A percentile compares a stretch with the other conserved stretches of the same genome.
phyloP scores from a whole-genome alignment of 2,888 invertebrate genomes.

The Glyphotaelius pellucidus region DNA sequence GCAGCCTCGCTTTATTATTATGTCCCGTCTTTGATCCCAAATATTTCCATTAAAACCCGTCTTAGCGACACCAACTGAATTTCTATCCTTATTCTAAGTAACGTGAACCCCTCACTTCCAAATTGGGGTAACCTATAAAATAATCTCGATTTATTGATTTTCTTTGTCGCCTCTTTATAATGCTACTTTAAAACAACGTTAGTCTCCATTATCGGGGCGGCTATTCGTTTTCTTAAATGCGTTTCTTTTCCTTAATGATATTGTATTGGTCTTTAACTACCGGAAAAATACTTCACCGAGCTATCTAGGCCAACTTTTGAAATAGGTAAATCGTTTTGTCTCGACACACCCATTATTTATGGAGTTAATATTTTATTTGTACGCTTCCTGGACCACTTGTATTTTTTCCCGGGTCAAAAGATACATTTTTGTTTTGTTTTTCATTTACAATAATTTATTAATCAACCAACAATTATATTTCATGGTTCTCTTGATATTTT shows the following conservation, averaged over 20 bases:
- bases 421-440: too few relatives aligned
- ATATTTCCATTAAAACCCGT: constrained; percentile 48
- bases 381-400: neutral
- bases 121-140: constrained; percentile 38
- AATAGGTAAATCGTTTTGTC: constrained; percentile 2
- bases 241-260: constrained; percentile 11
- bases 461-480: too few relatives aligned
- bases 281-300: neutral
- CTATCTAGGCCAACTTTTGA: neutral
- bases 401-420: too few relatives aligned
- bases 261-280: neutral
- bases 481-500: too few relatives aligned
- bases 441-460: too few relatives aligned
- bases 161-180: constrained; percentile 4
- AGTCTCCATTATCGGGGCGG: neutral
- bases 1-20: constrained; percentile 40
- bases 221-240: constrained; percentile 2
- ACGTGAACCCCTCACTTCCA: constrained; percentile 12
- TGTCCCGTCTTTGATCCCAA: constrained; percentile 49
- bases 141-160: constrained; percentile 35
- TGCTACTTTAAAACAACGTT: neutral
- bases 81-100: constrained; percentile 32
- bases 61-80: constrained; percentile 50
- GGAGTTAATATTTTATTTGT: too few relatives aligned
- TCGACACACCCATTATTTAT: neutral